phyloP scores from a whole-genome alignment of 2,797 vertebrate genomes.

The Catamblyrhynchus diadema region DNA sequence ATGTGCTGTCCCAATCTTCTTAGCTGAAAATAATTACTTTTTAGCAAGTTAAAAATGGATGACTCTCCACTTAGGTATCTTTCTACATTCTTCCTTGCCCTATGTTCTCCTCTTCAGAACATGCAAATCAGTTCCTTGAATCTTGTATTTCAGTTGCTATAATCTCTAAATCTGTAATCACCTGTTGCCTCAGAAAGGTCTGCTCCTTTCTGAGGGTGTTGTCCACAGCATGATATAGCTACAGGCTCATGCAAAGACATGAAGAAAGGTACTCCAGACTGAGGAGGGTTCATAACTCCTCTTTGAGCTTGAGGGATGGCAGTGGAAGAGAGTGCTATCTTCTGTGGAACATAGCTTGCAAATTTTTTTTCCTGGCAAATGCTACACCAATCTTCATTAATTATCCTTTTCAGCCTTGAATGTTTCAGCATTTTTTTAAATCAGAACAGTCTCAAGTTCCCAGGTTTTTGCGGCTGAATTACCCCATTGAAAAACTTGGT shows the following conservation, averaged over 20 bases:
- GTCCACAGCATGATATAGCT: neutral
- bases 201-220: neutral
- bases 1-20: neutral
- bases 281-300: neutral
- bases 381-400: neutral
- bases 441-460: neutral
- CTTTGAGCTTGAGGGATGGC: neutral
- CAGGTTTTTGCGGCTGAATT: neutral
- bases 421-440: neutral
- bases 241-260: neutral
- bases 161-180: neutral
- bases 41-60: neutral
- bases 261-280: neutral
- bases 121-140: neutral
- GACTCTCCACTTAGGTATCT: neutral
- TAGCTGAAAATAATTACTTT: neutral
- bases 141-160: neutral
- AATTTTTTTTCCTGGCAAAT: neutral
- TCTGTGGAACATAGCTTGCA: neutral
- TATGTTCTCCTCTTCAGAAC: neutral
- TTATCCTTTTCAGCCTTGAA: neutral
- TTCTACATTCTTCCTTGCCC: neutral
- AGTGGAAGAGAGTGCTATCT: neutral
- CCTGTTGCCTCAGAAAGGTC: neutral
- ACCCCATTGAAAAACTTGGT: neutral